Conservation (phyloP, 37 sponge, comb jelly and placozoan species). For the Amphimedon queenslandica region DNA sequence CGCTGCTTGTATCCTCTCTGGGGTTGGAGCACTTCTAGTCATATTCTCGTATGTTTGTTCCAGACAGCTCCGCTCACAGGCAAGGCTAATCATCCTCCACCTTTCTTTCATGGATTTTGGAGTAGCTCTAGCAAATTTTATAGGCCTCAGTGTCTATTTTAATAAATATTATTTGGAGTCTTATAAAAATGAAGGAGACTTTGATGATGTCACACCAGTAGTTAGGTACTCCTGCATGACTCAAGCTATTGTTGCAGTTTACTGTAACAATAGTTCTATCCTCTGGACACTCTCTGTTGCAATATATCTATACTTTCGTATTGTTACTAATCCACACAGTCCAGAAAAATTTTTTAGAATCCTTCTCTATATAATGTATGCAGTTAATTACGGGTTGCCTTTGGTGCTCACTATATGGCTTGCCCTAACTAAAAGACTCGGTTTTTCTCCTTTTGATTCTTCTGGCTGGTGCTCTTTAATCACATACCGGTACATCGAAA, state of each 20-base stretch:
- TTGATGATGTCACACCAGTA: not conserved
- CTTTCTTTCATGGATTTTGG: slow-evolving; percentile 68
- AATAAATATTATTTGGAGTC: slow-evolving; percentile 18
- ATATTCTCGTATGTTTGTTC: slow-evolving; percentile 57
- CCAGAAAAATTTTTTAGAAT: not conserved
- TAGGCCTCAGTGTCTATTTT: slow-evolving; percentile 56
- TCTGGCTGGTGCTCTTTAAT: slow-evolving; percentile 68
- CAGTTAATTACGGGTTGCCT: slow-evolving; percentile 47
- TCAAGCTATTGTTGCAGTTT: slow-evolving; percentile 41
- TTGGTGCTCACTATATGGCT: slow-evolving; percentile 36
- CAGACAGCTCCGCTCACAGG: slow-evolving; percentile 39
- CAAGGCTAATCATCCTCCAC: slow-evolving; percentile 61
- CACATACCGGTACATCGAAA: not conserved
- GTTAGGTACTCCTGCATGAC: slow-evolving; percentile 14
- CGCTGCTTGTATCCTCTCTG: slow-evolving; percentile 39
- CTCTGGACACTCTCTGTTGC: slow-evolving; percentile 49
- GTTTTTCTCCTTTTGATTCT: slow-evolving; percentile 58
- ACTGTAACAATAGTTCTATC: slow-evolving; percentile 30
- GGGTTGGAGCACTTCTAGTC: slow-evolving; percentile 50
- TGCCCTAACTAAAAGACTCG: slow-evolving; percentile 12
- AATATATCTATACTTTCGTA: slow-evolving; percentile 44
- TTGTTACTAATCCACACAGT: not conserved
- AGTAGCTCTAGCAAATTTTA: slow-evolving; percentile 46
- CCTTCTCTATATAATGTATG: not conserved
- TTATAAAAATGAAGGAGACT: not conserved